phyloP scores from a whole-genome alignment of 2,797 vertebrate species.

The Rhinogobio ventralis region DNA sequence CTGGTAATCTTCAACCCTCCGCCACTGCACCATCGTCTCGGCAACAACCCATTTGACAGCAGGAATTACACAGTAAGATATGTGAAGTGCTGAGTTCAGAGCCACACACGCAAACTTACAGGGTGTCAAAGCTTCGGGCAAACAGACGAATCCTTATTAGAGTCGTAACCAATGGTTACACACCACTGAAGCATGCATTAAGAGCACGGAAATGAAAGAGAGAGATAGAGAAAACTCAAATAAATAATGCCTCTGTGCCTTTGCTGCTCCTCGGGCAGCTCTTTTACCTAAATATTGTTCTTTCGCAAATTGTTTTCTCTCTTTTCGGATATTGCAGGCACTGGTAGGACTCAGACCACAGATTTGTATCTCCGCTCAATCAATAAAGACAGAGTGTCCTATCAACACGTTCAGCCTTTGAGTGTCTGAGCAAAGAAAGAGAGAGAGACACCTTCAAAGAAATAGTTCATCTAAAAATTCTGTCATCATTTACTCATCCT shows the following conservation, averaged over 20 bases:
- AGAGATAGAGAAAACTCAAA: neutral
- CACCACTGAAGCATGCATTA: conserved; percentile 53
- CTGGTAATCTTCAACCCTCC: conserved; percentile 56
- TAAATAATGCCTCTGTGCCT: neutral
- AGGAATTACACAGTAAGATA: conserved; percentile 56
- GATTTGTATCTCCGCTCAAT: conserved; percentile 20
- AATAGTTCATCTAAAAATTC: neutral
- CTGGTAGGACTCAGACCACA: conserved; percentile 24
- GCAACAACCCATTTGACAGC: conserved; percentile 62
- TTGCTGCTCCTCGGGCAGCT: conserved; percentile 8
- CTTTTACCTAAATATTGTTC: conserved; percentile 28
- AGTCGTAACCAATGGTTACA: conserved; percentile 48
- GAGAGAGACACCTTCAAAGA: neutral
- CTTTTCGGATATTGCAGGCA: neutral
- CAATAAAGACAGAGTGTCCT: conserved; percentile 31
- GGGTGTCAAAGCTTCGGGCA: conserved; percentile 30
- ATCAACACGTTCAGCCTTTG: neutral
- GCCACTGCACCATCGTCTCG: conserved; percentile 44
- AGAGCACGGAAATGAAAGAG: conserved; percentile 30
- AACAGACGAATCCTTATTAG: conserved; percentile 33
- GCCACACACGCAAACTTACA: conserved; percentile 47
- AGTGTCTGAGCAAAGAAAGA: neutral
- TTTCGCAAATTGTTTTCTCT: conserved; percentile 7
- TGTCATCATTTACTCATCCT: neutral
- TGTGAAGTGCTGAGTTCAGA: conserved; percentile 49